phyloP scores from a whole-genome alignment of 2,888 invertebrate genomes.

The Stenodema calcarata region DNA sequence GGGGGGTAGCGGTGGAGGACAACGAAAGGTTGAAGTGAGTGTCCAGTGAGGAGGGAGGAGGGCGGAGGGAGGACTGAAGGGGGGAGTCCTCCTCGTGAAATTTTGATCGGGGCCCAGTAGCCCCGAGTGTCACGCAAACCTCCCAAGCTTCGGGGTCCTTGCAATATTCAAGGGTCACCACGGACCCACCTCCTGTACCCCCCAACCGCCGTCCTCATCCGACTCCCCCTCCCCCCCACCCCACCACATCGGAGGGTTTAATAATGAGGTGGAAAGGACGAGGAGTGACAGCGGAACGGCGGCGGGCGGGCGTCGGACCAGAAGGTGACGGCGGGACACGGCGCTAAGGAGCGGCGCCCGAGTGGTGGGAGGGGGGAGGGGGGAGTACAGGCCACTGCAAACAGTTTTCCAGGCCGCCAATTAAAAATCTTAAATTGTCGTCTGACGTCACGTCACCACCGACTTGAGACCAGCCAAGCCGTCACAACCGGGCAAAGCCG shows the following conservation, averaged over 20 bases:
- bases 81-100: slow-evolving; percentile 11
- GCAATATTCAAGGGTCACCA: slow-evolving; percentile 25
- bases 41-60: slow-evolving; percentile 11
- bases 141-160: slow-evolving; percentile 3
- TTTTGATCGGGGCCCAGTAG: slow-evolving; percentile 49
- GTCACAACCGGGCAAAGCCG: background rate
- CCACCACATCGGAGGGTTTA: too few relatives aligned
- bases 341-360: too few relatives aligned
- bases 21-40: slow-evolving; percentile 43
- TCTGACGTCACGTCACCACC: background rate
- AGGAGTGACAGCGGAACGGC: slow-evolving; percentile 55
- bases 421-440: background rate
- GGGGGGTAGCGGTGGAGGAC: slow-evolving; percentile 26
- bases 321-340: slow-evolving; percentile 30
- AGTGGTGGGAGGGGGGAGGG: slow-evolving; percentile 29
- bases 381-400: slow-evolving; percentile 24
- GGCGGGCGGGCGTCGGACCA: background rate
- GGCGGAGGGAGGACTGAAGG: slow-evolving; percentile 10
- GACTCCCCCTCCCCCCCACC: background rate
- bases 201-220: background rate
- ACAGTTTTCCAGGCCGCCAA: background rate
- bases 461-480: too few relatives aligned
- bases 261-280: slow-evolving; percentile 57
- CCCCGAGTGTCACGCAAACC: slow-evolving; percentile 42
- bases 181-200: too few relatives aligned